Percentiles rank a stretch among this genome's conserved stretches.
phyloP scores from a whole-genome alignment of 2,797 vertebrate genomes.

The Leuciscus waleckii region DNA sequence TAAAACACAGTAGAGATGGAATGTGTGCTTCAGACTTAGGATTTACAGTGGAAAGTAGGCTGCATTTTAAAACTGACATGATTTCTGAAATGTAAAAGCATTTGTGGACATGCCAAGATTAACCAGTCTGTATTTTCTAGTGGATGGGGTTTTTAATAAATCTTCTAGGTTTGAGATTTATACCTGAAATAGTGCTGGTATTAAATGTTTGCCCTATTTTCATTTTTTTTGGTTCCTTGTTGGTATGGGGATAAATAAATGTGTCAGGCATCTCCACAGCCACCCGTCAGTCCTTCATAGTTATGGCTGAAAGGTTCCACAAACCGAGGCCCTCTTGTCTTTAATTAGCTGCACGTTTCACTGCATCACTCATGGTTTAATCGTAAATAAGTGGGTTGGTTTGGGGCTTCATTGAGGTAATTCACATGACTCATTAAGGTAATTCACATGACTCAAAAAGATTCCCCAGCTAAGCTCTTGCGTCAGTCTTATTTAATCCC shows the following conservation, averaged over 20 bases:
- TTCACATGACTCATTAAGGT: conserved; percentile 8
- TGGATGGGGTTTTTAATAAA: neutral
- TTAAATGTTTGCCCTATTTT: neutral
- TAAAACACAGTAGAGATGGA: neutral
- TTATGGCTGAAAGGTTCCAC: conserved; percentile 10
- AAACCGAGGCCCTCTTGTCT: conserved; percentile 8
- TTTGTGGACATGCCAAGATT: neutral
- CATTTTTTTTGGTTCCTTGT: neutral
- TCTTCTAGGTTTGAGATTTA: neutral
- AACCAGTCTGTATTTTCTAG: neutral
- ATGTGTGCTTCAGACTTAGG: neutral
- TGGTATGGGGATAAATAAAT: neutral
- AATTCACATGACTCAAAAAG: conserved; percentile 16
- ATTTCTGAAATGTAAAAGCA: neutral
- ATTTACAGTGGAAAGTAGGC: neutral
- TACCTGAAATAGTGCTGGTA: neutral
- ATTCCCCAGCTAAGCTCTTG: conserved; percentile 10
- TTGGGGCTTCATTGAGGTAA: conserved; percentile 3
- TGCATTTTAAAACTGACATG: neutral
- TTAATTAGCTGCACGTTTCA: conserved; percentile 31
- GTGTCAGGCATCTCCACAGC: neutral
- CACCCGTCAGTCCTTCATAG: conserved; percentile 19
- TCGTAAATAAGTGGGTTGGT: neutral
- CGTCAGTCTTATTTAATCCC: neutral
- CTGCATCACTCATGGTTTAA: neutral